Evolutionary conservation across 1,140 invertebrate species (phyloP).

Genomic region (Zaprionus taronus): DNA sequence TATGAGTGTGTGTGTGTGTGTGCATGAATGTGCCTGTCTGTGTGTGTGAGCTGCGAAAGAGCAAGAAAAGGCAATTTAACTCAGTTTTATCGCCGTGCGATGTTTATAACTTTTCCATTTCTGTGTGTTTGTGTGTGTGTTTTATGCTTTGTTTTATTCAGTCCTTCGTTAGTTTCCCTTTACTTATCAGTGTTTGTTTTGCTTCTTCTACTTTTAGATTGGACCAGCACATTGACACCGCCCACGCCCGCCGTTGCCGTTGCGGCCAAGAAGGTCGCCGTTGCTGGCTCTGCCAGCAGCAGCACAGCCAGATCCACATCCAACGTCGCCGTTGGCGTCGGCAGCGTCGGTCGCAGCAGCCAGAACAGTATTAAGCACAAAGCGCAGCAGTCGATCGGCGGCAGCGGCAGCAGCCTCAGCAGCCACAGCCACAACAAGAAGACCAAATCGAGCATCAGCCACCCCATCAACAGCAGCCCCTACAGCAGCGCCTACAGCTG

Average conservation of each 20-base stretch:
- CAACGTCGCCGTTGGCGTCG: not conserved
- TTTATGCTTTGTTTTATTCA: constrained; percentile 20
- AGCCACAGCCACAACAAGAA: constrained; percentile 55
- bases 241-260: constrained; percentile 44
- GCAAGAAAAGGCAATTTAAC: constrained; percentile 19
- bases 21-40: constrained; percentile 1
- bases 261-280: constrained; percentile 67
- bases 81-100: constrained; percentile 40
- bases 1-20: not conserved
- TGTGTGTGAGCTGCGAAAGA: constrained; percentile 15
- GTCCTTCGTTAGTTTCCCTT: constrained; percentile 34
- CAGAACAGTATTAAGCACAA: constrained; percentile 55
- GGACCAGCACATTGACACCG: constrained; percentile 79
- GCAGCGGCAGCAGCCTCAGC: constrained; percentile 35
- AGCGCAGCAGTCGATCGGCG: constrained; percentile 38
- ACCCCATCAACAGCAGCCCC: constrained; percentile 38
- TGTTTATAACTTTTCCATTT: constrained; percentile 28
- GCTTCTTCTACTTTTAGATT: constrained; percentile 65
- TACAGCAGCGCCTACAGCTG: constrained; percentile 32
- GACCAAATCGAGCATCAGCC: constrained; percentile 33
- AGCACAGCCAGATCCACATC: constrained; percentile 2
- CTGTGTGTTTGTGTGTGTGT: constrained; percentile 40
- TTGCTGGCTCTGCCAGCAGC: constrained; percentile 18
- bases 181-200: constrained; percentile 56
- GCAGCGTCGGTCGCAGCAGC: constrained; percentile 24